phyloP scores from a whole-genome alignment of 1,140 invertebrate genomes.

The Vanessa tameamea region DNA sequence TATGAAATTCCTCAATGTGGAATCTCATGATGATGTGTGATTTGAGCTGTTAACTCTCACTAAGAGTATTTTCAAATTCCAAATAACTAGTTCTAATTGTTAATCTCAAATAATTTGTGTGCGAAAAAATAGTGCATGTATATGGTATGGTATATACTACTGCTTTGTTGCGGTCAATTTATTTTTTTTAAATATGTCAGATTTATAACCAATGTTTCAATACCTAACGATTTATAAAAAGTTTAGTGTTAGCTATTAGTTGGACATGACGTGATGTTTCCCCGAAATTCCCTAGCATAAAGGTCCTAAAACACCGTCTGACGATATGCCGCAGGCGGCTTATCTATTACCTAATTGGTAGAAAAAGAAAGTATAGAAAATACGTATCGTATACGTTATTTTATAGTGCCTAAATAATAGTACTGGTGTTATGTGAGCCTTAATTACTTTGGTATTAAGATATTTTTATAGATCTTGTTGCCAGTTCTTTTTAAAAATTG shows the following conservation, averaged over 20 bases:
- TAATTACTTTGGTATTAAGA: background rate
- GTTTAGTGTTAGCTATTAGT: background rate
- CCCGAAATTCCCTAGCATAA: background rate
- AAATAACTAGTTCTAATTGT: background rate
- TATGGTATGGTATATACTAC: background rate
- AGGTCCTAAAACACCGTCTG: background rate
- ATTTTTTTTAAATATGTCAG: background rate
- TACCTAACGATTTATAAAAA: background rate
- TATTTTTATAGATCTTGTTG: slow-evolving; percentile 1
- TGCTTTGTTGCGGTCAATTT: background rate
- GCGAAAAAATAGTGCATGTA: background rate
- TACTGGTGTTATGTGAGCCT: background rate
- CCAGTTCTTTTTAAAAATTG: background rate
- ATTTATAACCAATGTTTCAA: background rate
- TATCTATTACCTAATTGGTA: background rate
- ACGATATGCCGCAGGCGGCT: background rate
- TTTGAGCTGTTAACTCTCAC: no score
- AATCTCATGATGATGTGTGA: no score
- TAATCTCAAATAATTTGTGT: background rate
- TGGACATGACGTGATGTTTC: background rate
- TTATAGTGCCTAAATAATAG: background rate
- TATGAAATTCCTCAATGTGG: no score
- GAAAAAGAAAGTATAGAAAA: background rate
- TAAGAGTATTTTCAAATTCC: no score
- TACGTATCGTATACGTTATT: background rate